phyloP scores from a whole-genome alignment of 2,888 invertebrate species.

The Dasysyrphus albostriatus region DNA sequence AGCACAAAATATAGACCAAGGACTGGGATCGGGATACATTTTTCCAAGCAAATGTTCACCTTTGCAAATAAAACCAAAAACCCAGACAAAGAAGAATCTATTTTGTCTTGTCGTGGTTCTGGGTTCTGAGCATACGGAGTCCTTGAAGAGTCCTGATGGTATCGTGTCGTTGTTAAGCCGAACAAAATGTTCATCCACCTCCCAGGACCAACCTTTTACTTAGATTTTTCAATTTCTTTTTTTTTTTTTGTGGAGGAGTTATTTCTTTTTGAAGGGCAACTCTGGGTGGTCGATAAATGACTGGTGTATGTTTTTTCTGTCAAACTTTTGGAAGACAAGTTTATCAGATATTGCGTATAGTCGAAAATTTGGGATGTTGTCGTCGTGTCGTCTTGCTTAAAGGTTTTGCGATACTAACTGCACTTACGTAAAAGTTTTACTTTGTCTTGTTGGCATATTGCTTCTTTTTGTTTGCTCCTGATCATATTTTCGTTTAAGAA shows the following conservation, averaged over 20 bases:
- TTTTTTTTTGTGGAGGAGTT: slow-evolving; percentile 35
- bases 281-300: background rate
- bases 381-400: slow-evolving; percentile 29
- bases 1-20: slow-evolving; percentile 16
- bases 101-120: slow-evolving; percentile 34
- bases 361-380: slow-evolving; percentile 42
- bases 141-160: slow-evolving; percentile 6
- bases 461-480: slow-evolving; percentile 11
- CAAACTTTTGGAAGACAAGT: slow-evolving; percentile 39
- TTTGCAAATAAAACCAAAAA: background rate
- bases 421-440: slow-evolving; percentile 15
- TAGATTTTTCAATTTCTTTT: background rate
- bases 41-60: slow-evolving; percentile 58
- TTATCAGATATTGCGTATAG: slow-evolving; percentile 59
- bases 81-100: slow-evolving; percentile 27
- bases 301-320: slow-evolving; percentile 20
- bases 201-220: slow-evolving; percentile 34
- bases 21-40: slow-evolving; percentile 18
- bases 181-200: slow-evolving; percentile 31
- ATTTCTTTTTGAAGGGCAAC: slow-evolving; percentile 4
- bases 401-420: slow-evolving; percentile 28
- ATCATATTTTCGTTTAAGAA: slow-evolving; percentile 61
- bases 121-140: background rate
- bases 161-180: slow-evolving; percentile 44
- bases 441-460: slow-evolving; percentile 7